Percentiles rank a stretch among this genome's conserved stretches.
These are phyloP conservation scores for Malacosoma neustria DNA, from an alignment of 2,888 invertebrate species.

Conservation along the genomic window DNA sequence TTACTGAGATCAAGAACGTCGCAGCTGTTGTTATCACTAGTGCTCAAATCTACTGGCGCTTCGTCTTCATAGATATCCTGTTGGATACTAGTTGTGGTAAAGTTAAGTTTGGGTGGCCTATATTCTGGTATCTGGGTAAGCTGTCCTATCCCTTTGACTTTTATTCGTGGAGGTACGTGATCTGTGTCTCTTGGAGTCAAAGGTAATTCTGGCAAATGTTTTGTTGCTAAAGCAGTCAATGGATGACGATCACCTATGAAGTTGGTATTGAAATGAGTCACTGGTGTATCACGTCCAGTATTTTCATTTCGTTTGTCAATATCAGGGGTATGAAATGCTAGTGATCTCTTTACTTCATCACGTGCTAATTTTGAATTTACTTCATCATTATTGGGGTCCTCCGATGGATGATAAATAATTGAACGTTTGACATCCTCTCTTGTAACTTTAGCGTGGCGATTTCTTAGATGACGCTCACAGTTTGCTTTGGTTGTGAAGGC, in stretches of 20 bases:
- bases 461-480: slow-evolving; percentile 95
- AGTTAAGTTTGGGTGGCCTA: slow-evolving; percentile 46
- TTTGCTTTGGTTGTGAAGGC: slow-evolving; percentile 98
- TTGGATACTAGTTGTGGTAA: slow-evolving; percentile 46
- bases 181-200: slow-evolving; percentile 54
- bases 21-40: slow-evolving; percentile 65
- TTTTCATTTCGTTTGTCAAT: slow-evolving; percentile 54
- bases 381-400: slow-evolving; percentile 87
- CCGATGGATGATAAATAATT: slow-evolving; percentile 90
- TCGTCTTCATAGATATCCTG: slow-evolving; percentile 61
- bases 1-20: slow-evolving; percentile 90
- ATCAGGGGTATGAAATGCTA: slow-evolving; percentile 71
- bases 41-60: slow-evolving; percentile 82
- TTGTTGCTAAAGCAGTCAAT: slow-evolving; percentile 42
- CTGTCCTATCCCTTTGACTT: slow-evolving; percentile 78
- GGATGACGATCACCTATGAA: slow-evolving; percentile 65
- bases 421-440: slow-evolving; percentile 92
- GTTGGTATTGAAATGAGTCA: slow-evolving; percentile 56
- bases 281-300: slow-evolving; percentile 54
- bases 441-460: slow-evolving; percentile 90
- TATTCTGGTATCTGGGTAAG: slow-evolving; percentile 74
- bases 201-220: slow-evolving; percentile 49
- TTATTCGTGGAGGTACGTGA: slow-evolving; percentile 60
- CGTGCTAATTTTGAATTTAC: slow-evolving; percentile 70
- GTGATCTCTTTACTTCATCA: slow-evolving; percentile 73